Percentiles rank a stretch among this genome's conserved stretches.
These are phyloP conservation scores for Ornithoptera alexandrae DNA, from an alignment of 2,888 invertebrate species.

Conservation along the genomic window DNA sequence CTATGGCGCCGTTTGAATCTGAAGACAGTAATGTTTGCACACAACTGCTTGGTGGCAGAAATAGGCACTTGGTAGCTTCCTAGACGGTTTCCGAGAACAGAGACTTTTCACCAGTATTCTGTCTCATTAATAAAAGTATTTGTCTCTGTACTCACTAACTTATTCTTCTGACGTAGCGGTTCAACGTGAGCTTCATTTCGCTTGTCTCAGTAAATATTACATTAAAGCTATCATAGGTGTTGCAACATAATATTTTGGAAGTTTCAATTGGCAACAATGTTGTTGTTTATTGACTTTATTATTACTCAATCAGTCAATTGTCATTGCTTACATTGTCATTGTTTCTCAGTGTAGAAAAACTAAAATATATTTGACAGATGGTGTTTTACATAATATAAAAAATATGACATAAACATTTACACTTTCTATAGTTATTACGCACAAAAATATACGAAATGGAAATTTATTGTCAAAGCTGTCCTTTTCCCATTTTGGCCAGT, in stretches of 20 bases:
- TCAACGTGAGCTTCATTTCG: too few relatives aligned
- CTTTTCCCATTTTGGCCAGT: slow-evolving; percentile 85
- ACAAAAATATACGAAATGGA: slow-evolving; percentile 39
- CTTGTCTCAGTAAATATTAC: too few relatives aligned
- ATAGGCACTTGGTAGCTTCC: too few relatives aligned
- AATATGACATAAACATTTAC: slow-evolving; percentile 1
- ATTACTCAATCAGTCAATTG: background rate
- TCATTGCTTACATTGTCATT: background rate
- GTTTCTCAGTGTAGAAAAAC: background rate
- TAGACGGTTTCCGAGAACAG: too few relatives aligned
- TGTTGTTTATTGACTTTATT: slow-evolving; percentile 7
- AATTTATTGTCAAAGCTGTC: slow-evolving; percentile 60
- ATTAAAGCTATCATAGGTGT: background rate
- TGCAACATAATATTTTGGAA: background rate
- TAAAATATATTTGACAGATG: background rate
- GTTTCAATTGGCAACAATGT: background rate
- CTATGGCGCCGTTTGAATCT: too few relatives aligned
- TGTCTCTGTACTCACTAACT: too few relatives aligned
- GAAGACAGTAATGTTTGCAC: too few relatives aligned
- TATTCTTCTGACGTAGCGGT: too few relatives aligned
- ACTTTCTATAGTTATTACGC: background rate
- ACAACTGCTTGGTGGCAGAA: too few relatives aligned
- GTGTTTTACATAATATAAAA: background rate
- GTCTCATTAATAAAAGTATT: too few relatives aligned
- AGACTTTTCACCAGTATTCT: too few relatives aligned